These are phyloP conservation scores for Eulithis prunata DNA, from an alignment of 2,888 invertebrate genomes.

Conservation along the genomic window DNA sequence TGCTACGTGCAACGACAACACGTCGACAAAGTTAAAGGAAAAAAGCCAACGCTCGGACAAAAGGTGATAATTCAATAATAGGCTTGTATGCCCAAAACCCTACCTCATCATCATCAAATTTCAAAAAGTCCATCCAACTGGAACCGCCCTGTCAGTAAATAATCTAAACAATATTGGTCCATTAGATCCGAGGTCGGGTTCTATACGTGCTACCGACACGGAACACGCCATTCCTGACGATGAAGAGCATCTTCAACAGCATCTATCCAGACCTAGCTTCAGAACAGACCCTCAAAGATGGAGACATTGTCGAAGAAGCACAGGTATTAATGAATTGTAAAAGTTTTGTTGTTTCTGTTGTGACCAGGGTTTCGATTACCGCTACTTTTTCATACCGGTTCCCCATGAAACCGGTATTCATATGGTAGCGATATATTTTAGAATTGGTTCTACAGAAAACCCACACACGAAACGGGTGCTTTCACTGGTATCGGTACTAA, in stretches of 20 bases:
- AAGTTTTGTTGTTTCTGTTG: too few species aligned
- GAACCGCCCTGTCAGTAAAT: too few species aligned
- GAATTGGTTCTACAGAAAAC: too few species aligned
- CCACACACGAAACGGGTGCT: too few species aligned
- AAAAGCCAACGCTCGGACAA: conserved; percentile 73
- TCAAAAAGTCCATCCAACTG: too few species aligned
- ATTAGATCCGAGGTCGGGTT: conserved; percentile 82
- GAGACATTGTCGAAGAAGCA: conserved; percentile 85
- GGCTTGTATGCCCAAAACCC: not conserved
- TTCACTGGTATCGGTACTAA: too few species aligned
- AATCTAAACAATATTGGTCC: not conserved
- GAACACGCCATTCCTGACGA: conserved; percentile 87
- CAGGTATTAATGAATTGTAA: conserved; percentile 61
- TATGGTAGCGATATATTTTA: too few species aligned
- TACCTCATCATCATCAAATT: too few species aligned
- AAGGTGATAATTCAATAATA: conserved; percentile 62
- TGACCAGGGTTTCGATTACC: too few species aligned
- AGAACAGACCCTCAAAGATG: conserved; percentile 74
- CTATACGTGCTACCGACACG: conserved; percentile 88
- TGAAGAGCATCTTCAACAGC: conserved; percentile 69
- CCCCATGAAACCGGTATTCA: too few species aligned
- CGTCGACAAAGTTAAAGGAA: conserved; percentile 67
- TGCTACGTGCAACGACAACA: conserved; percentile 84
- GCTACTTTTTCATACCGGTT: too few species aligned
- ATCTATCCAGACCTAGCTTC: conserved; percentile 59